A percentile compares a stretch with the other conserved stretches of the same genome.
Evolutionary conservation across 2,888 invertebrate genomes (phyloP).

Genomic region (Polydrusus cervinus): DNA sequence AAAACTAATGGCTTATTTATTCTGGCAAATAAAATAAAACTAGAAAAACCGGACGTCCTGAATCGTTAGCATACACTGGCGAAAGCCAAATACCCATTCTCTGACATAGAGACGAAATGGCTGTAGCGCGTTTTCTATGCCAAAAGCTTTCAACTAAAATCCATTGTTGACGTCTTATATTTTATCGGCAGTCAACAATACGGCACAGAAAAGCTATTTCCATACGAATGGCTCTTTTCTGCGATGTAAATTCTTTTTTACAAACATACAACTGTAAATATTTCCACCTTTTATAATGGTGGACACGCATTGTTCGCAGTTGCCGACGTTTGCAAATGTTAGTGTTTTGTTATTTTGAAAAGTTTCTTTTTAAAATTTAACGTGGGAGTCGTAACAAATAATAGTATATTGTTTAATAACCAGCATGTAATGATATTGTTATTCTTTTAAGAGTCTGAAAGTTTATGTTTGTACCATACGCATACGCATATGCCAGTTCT

Average conservation of each 20-base stretch:
- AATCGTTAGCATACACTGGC: conserved; percentile 68
- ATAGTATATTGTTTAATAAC: no score
- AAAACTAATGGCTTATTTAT: conserved; percentile 68
- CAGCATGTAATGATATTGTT: no score
- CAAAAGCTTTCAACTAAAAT: conserved; percentile 68
- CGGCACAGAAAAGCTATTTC: conserved; percentile 69
- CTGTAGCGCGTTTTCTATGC: conserved; percentile 58
- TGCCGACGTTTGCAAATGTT: conserved; percentile 60
- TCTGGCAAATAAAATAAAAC: conserved; percentile 66
- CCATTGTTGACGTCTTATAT: conserved; percentile 72
- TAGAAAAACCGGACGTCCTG: conserved; percentile 70
- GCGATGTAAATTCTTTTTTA: conserved; percentile 69
- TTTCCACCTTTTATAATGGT: conserved; percentile 69
- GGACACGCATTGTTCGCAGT: conserved; percentile 64
- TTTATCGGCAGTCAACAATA: conserved; percentile 71
- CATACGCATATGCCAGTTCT: no score
- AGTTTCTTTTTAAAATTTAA: conserved; percentile 6
- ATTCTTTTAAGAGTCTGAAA: no score
- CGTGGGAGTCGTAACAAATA: not conserved
- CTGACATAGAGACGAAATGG: conserved; percentile 48
- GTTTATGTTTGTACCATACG: no score
- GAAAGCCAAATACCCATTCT: conserved; percentile 67
- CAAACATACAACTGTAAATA: conserved; percentile 68
- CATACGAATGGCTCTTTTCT: conserved; percentile 71
- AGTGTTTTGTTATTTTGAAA: conserved; percentile 54